Evolutionary conservation across 2,888 invertebrate genomes (phyloP).

Genomic region (Clusia tigrina): DNA sequence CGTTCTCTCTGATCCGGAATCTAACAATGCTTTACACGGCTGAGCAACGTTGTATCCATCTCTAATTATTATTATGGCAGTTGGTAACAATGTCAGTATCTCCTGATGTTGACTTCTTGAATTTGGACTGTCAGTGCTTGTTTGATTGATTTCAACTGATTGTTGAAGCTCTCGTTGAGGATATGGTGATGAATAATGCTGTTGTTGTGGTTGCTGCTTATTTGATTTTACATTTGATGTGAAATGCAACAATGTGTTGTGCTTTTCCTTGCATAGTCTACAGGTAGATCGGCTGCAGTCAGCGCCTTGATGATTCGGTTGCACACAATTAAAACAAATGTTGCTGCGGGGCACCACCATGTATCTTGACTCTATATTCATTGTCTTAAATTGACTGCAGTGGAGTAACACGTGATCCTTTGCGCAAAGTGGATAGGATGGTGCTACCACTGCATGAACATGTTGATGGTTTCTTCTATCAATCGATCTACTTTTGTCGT

Average conservation of each 20-base stretch:
- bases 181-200: too few relatives aligned
- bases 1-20: conserved; percentile 27
- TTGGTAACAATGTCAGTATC: conserved; percentile 23
- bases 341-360: conserved; percentile 9
- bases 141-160: too few relatives aligned
- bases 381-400: conserved; percentile 16
- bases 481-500: not conserved
- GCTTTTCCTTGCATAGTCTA: conserved; percentile 22
- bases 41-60: conserved; percentile 15
- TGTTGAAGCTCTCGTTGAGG: too few relatives aligned
- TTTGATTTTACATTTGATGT: not conserved
- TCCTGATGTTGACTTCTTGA: conserved; percentile 12
- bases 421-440: conserved; percentile 18
- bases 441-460: conserved; percentile 5
- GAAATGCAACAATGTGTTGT: conserved; percentile 28
- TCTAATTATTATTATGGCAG: conserved; percentile 23
- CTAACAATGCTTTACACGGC: conserved; percentile 27
- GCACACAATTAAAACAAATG: conserved; percentile 27
- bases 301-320: conserved; percentile 16
- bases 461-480: not conserved
- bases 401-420: conserved; percentile 18
- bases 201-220: not conserved
- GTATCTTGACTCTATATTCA: conserved; percentile 4
- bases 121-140: too few relatives aligned
- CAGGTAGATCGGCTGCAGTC: conserved; percentile 21